Evolutionary conservation across 1,140 invertebrate genomes (phyloP), one percentile per base, ranked within the genome.

Genomic region (Melanaphis sacchari): DNA sequence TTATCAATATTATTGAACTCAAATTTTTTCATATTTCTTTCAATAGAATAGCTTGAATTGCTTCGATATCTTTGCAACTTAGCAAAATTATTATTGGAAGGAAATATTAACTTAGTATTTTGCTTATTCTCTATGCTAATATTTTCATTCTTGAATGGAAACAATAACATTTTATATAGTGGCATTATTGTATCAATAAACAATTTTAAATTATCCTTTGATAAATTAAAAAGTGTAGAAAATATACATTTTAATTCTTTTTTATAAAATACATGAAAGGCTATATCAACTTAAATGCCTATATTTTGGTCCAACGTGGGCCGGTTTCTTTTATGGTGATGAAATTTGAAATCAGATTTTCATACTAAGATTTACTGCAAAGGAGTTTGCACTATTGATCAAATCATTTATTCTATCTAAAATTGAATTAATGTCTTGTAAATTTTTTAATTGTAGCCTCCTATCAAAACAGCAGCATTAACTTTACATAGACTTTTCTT

Each of bases 181-280:
- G 82, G 82, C 82, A 85, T 85, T 85, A 85, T 85, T 85, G 40
- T 85, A 85, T 85, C 40, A 85, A 85, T 85, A 85, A 85, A 85
- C 41, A 85, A 22, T 85, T 85, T 85, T 85, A 85, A 41, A 85
- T 85, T 85, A 21, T 85, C 82, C 21, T 85, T 85, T 11, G 82
- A 85, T 4, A 85, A 85, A 41, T 85, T 85, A 24, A 85, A 41
- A 43, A 85, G 82, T 41, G 82, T 85, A 43, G 82, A 85, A 24
- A 85, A 40, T 85, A 85, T 85, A 85, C 82, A 85, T 85, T 85
- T 85, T 22, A 41, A 85, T 38, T 84, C n/a, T 84, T 84, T 84
- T 84, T 84, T 84, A 4, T 84, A 40, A 84, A 84, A 84, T 84
- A 40, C 41, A 85, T 85, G 82, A 85, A 85, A 85, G 36, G 82